phyloP scores from a whole-genome alignment of 1,140 invertebrate genomes.

The Berghia stephanieae region DNA sequence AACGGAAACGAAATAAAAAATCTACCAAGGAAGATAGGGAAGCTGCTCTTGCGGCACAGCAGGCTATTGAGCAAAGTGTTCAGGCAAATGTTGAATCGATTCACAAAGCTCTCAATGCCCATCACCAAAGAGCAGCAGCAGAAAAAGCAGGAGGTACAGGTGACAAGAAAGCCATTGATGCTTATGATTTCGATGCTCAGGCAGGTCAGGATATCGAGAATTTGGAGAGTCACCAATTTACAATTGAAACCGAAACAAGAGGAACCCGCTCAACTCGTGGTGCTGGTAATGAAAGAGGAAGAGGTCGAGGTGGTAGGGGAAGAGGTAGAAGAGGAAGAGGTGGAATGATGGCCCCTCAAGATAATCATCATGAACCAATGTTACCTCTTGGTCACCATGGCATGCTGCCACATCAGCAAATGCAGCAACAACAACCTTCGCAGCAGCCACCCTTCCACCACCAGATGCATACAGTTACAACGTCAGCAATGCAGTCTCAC shows the following conservation, averaged over 20 bases:
- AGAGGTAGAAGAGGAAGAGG: constrained; percentile 34
- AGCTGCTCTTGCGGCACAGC: constrained; percentile 16
- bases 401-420: too few relatives aligned
- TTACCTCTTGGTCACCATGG: too few relatives aligned
- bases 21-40: constrained; percentile 19
- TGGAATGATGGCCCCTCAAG: too few relatives aligned
- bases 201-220: constrained; percentile 28
- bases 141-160: constrained; percentile 23
- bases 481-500: too few relatives aligned
- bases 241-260: too few relatives aligned
- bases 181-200: constrained; percentile 42
- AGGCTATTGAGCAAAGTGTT: constrained; percentile 28
- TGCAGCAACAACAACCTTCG: too few relatives aligned
- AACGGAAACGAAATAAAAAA: constrained; percentile 21
- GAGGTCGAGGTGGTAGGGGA: constrained; percentile 23
- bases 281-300: constrained; percentile 17
- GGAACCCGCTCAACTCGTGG: background rate
- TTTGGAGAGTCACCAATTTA: constrained; percentile 8
- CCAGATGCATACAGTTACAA: too few relatives aligned
- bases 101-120: constrained; percentile 22
- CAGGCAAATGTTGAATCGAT: constrained; percentile 26
- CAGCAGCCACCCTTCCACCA: background rate
- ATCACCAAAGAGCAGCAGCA: constrained; percentile 19
- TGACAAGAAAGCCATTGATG: constrained; percentile 35
- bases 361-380: too few relatives aligned